These are phyloP conservation scores for Octodonta nipae DNA, from an alignment of 2,888 invertebrate genomes.

Conservation along the genomic window DNA sequence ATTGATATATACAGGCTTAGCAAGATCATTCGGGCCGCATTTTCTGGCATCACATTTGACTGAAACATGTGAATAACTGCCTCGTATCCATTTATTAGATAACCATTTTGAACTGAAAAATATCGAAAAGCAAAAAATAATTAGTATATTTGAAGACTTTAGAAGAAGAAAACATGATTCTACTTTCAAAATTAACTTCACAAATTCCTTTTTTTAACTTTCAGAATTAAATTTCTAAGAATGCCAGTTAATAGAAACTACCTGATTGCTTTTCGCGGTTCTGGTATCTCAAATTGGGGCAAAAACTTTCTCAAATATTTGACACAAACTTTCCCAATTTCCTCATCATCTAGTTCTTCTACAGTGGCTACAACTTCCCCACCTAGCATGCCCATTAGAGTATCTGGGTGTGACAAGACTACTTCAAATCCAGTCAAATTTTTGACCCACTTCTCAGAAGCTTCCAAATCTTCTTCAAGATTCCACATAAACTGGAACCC, in stretches of 20 bases:
- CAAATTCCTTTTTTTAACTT: too few species aligned
- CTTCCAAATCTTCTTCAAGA: slow-evolving; percentile 15
- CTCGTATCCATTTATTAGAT: slow-evolving; percentile 41
- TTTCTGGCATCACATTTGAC: slow-evolving; percentile 38
- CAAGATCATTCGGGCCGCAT: slow-evolving; percentile 28
- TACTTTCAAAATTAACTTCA: too few species aligned
- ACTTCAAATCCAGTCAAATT: slow-evolving; percentile 51
- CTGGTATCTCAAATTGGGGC: slow-evolving; percentile 34
- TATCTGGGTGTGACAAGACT: slow-evolving; percentile 37
- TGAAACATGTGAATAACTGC: slow-evolving; percentile 47
- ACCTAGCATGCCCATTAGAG: slow-evolving; percentile 53
- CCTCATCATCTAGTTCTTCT: slow-evolving; percentile 40
- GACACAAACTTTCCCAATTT: slow-evolving; percentile 40
- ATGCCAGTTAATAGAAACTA: too few species aligned
- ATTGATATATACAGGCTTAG: slow-evolving; percentile 34
- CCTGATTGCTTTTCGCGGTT: slow-evolving; percentile 37
- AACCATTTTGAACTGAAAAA: too few species aligned
- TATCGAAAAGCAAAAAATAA: too few species aligned
- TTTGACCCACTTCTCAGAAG: slow-evolving; percentile 38
- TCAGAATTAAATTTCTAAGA: too few species aligned
- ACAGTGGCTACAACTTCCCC: slow-evolving; percentile 45
- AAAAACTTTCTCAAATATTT: slow-evolving; percentile 40
- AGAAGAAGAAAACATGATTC: too few species aligned
- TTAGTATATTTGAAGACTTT: too few species aligned
- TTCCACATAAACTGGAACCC: slow-evolving; percentile 49